Conservation (phyloP, 2,888 invertebrate species). For the Nemotelus nigrinus region DNA sequence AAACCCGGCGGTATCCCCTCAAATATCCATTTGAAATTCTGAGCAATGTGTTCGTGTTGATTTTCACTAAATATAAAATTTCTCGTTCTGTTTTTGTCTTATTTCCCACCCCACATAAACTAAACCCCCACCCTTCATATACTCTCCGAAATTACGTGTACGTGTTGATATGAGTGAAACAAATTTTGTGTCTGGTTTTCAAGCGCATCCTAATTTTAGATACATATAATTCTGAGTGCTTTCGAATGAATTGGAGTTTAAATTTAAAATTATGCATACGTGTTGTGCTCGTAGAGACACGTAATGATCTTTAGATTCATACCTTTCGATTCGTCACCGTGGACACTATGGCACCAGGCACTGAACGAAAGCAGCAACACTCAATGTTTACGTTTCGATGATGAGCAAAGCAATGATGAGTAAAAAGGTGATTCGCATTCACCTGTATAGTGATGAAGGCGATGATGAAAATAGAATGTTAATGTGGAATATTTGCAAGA, state of each 20-base stretch:
- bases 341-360: not conserved
- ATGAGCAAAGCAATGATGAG: not conserved
- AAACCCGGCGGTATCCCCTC: not conserved
- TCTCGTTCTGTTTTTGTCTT: not conserved
- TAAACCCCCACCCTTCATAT: constrained; percentile 11
- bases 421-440: constrained; percentile 14
- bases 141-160: not conserved
- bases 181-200: not conserved
- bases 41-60: not conserved
- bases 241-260: not conserved
- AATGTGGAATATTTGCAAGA: not conserved
- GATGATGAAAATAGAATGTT: constrained; percentile 13
- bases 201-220: constrained; percentile 20
- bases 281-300: not conserved
- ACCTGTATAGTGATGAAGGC: not conserved
- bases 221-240: not conserved
- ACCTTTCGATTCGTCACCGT: constrained; percentile 12
- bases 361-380: not conserved
- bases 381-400: constrained; percentile 25
- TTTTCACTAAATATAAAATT: constrained; percentile 14
- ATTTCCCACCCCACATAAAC: not conserved
- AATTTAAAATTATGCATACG: not conserved
- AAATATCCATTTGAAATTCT: not conserved
- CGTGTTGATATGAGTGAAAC: not conserved
- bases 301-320: not conserved